A percentile compares a stretch with the other conserved stretches of the same genome.
phyloP scores from a whole-genome alignment of 2,888 invertebrate species.

The Epirrita christyi region DNA sequence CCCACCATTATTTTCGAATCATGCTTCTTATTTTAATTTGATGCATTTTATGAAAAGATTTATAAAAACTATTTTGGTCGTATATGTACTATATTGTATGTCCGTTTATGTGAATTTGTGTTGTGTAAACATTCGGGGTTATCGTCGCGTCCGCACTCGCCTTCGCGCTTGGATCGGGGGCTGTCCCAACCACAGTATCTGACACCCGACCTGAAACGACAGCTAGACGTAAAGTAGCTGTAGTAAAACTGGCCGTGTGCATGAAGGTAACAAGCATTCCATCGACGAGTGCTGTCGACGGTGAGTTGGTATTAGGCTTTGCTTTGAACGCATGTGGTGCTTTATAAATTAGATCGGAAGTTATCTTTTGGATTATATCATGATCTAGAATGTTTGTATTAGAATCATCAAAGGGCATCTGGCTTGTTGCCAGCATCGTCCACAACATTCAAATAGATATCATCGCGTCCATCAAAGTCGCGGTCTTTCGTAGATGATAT shows the following conservation, averaged over 20 bases:
- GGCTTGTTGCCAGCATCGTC: constrained; percentile 51
- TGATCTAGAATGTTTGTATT: constrained; percentile 21
- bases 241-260: constrained; percentile 75
- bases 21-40: constrained; percentile 71
- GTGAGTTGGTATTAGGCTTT: constrained; percentile 74
- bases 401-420: constrained; percentile 33
- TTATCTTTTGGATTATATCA: constrained; percentile 36
- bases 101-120: constrained; percentile 85
- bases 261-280: constrained; percentile 82
- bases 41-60: constrained; percentile 64
- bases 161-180: constrained; percentile 73
- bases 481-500: constrained; percentile 40
- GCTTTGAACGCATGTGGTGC: constrained; percentile 53
- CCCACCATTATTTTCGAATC: constrained; percentile 58
- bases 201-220: constrained; percentile 65
- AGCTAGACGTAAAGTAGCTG: constrained; percentile 75
- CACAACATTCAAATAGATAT: constrained; percentile 40
- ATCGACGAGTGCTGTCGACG: constrained; percentile 74
- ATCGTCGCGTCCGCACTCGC: constrained; percentile 80
- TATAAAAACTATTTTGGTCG: constrained; percentile 84
- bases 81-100: constrained; percentile 71
- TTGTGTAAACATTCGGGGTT: constrained; percentile 74
- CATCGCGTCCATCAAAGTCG: constrained; percentile 60
- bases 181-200: constrained; percentile 69
- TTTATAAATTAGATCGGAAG: constrained; percentile 28